Percentiles rank a stretch among this genome's conserved stretches.
Evolutionary conservation across 2,888 invertebrate species (phyloP).

Genomic region (Drosophila nr. fundita): DNA sequence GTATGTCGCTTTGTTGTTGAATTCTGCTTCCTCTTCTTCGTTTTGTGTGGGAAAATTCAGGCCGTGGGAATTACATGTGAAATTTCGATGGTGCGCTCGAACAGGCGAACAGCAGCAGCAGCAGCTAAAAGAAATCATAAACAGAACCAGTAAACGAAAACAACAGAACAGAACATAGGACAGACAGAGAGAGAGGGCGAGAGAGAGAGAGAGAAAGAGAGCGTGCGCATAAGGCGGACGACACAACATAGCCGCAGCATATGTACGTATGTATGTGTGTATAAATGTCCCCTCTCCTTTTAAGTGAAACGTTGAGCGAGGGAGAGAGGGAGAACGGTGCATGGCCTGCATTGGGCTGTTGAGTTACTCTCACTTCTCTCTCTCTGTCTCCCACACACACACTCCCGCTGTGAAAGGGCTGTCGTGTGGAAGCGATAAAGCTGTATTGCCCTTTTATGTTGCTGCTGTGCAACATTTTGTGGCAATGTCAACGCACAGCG

Average conservation of each 20-base stretch:
- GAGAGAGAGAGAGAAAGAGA: conserved; percentile 4
- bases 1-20: conserved; percentile 68
- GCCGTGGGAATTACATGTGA: conserved; percentile 85
- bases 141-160: conserved; percentile 47
- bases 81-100: conserved; percentile 85
- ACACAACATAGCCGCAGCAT: conserved; percentile 50
- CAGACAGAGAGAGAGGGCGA: conserved; percentile 8
- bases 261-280: conserved; percentile 10
- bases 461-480: conserved; percentile 77
- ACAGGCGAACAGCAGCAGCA: conserved; percentile 82
- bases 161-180: conserved; percentile 34
- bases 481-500: conserved; percentile 56
- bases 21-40: conserved; percentile 73
- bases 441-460: conserved; percentile 2
- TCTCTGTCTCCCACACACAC: background rate
- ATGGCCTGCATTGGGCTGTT: conserved; percentile 1
- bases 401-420: conserved; percentile 22
- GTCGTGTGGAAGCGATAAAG: conserved; percentile 33
- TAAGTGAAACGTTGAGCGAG: conserved; percentile 11
- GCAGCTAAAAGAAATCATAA: conserved; percentile 50
- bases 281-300: conserved; percentile 15
- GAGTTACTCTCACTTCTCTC: conserved; percentile 10
- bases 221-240: conserved; percentile 14
- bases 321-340: background rate
- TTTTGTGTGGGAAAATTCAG: conserved; percentile 84